Conservation (phyloP, 2,888 invertebrate species). For the Thelaira solivaga region DNA sequence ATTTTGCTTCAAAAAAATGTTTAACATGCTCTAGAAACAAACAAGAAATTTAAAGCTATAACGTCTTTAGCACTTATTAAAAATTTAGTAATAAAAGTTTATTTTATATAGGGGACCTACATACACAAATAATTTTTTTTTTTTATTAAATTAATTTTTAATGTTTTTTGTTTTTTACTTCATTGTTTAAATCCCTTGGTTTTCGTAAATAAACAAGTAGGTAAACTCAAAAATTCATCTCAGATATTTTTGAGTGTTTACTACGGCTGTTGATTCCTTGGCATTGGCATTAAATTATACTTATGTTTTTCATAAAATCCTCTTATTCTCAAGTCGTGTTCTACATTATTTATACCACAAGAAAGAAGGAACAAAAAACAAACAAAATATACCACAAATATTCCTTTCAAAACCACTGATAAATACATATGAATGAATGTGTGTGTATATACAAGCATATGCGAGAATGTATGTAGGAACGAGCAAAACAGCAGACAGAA, state of each 20-base stretch:
- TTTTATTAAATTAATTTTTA: background rate
- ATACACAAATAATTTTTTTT: too few relatives aligned
- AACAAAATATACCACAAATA: background rate
- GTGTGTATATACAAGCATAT: background rate
- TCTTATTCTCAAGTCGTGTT: slow-evolving; percentile 50
- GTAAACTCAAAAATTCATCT: slow-evolving; percentile 42
- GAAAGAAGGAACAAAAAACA: slow-evolving; percentile 13
- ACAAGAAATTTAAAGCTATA: too few relatives aligned
- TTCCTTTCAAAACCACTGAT: background rate
- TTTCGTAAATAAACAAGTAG: background rate
- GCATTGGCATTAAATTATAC: slow-evolving; percentile 54
- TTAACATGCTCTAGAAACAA: too few relatives aligned
- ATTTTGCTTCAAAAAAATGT: too few relatives aligned
- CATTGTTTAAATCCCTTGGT: background rate
- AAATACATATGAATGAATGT: background rate
- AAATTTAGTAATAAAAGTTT: too few relatives aligned
- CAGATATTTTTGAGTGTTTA: slow-evolving; percentile 52
- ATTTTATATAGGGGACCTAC: too few relatives aligned
- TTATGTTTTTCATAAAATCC: slow-evolving; percentile 44
- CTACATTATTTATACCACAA: slow-evolving; percentile 15
- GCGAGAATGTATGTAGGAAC: background rate
- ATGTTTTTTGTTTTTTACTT: background rate
- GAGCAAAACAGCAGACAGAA: background rate
- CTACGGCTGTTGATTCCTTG: slow-evolving; percentile 47
- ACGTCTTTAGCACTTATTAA: too few relatives aligned